Conservation (phyloP, 2,888 invertebrate species). For the Furcula furcula region DNA sequence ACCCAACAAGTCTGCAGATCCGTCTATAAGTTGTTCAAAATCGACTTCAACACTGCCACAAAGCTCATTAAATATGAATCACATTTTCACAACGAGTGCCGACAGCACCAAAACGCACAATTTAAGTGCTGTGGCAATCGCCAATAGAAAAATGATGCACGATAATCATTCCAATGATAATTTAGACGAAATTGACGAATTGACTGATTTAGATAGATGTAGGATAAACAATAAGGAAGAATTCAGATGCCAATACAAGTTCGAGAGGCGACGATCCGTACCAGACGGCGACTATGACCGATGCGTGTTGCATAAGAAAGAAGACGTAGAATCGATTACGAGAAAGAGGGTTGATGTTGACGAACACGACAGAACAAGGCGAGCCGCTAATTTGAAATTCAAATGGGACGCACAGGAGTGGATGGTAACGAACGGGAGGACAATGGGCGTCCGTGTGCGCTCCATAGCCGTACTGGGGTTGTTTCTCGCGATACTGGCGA, state of each 20-base stretch:
- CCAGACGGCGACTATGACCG: conserved; percentile 36
- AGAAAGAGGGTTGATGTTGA: conserved; percentile 57
- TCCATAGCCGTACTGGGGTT: conserved; percentile 52
- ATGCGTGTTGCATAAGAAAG: conserved; percentile 57
- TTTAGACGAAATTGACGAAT: conserved; percentile 53
- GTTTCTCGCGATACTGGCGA: conserved; percentile 56
- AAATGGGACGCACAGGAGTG: conserved; percentile 61
- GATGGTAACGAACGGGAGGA: conserved; percentile 56
- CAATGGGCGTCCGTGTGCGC: conserved; percentile 60
- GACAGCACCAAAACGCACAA: conserved; percentile 24
- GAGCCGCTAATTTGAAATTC: conserved; percentile 67
- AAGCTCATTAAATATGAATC: conserved; percentile 16
- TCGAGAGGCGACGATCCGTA: conserved; percentile 47
- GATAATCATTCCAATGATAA: conserved; percentile 67
- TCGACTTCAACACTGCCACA: conserved; percentile 7
- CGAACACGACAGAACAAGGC: conserved; percentile 59
- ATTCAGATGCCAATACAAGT: conserved; percentile 48
- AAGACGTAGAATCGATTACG: conserved; percentile 62
- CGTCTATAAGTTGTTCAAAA: conserved; percentile 17
- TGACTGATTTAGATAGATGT: conserved; percentile 73
- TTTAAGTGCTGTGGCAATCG: conserved; percentile 38
- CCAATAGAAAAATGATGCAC: conserved; percentile 44
- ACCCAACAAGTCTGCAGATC: conserved; percentile 7
- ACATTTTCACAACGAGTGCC: conserved; percentile 9
- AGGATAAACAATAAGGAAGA: conserved; percentile 51